Evolutionary conservation across 2,797 vertebrate species (phyloP), one percentile per base, ranked within the genome.

Genomic region (Aythya fuligula): DNA sequence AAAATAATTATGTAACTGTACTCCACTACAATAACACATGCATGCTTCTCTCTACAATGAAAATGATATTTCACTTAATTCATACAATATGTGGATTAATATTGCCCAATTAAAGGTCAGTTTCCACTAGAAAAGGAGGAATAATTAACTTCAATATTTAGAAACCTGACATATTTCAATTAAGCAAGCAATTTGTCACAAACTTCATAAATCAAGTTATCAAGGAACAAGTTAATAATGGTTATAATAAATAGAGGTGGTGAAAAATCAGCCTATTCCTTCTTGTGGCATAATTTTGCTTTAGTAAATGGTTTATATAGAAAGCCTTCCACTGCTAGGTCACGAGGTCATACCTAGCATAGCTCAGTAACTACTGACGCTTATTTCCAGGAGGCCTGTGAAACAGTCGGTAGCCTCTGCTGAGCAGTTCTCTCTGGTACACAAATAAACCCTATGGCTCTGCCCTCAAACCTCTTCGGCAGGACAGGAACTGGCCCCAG

Each of bases 1-100:
- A 98, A 98, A 98, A 97, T 97, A 98, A 98, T 98, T 97, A 97
- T 97, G 97, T 98, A 98, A 98, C 97, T 94, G 89, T 97, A 98
- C 94, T 98, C 98, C 96, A 94, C 92, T 97, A 95, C 96, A 97
- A 98, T 98, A 98, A 98, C 93, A 97, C 70, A 89, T 95, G 90
- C 86, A 89, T 97, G 82, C 91, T 85, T 96, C 61, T 96, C 93
- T 97, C 97, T 97, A 96, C 86, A 92, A 95, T 96, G 96, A 96
- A 98, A 98, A 98, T 58, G 56, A 28, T 79, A 81, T 94, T 96
- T 92, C 22, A 6, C 51, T 21, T 95, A 97, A 97, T 96, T 87
- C 93, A 78, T 95, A 96, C 94, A 97, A 96, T 95, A 93, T 94
- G 82, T 95, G 92, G 87, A 97, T 97, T 97, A 96, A 97, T 97